Base-by-base conservation (phyloP, 2,888 invertebrate species). In the Choristoneura rosaceana region DNA sequence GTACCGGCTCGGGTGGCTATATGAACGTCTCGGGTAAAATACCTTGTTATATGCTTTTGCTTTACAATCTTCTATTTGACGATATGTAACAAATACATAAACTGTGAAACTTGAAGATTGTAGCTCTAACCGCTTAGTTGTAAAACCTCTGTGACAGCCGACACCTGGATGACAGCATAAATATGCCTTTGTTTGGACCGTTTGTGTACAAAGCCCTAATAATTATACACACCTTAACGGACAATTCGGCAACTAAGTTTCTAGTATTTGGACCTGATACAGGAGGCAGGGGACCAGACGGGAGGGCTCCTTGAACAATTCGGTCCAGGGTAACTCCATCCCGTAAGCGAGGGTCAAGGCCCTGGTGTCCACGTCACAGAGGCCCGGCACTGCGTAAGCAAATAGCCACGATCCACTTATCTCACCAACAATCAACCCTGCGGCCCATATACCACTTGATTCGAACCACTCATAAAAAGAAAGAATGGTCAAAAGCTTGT, bases 221-320 rank as follows among this genome's bases (percentile, higher is more conserved):
- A 47, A 47, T 47, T 47, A n/a, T n/a, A 47, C 34, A 75, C 76
- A 97, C 96, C 94, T 96, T 96, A 52, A 96, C 94, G 3, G 99
- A 99, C 14, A 99, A 99, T 94, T 98, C 97, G 61, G 96, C 96
- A 0, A 99, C 99, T 76, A 99, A 95, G 91, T 99, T 99, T 69
- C 96, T 94, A 38, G 86, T 84, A 87, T 99, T 99, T 0, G 99
- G 99, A 92, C 99, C 98, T 38, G 92, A 85, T 7, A 91, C 77
- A 0, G 94, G 80, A 10, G 89, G 82, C 34, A 89, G 76, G 7
- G 89, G 88, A 0, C 84, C 83, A 58, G 91, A 87, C 0, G 90
- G 85, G 0, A 95, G 95, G n/a, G 94, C 80, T 17, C 94, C 93
- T 79, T 95, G 95, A 2, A 96, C 89, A 69, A 96, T 96, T 64